Evolutionary conservation across 2,888 invertebrate species (phyloP).

Genomic region (Morpho achilles): DNA sequence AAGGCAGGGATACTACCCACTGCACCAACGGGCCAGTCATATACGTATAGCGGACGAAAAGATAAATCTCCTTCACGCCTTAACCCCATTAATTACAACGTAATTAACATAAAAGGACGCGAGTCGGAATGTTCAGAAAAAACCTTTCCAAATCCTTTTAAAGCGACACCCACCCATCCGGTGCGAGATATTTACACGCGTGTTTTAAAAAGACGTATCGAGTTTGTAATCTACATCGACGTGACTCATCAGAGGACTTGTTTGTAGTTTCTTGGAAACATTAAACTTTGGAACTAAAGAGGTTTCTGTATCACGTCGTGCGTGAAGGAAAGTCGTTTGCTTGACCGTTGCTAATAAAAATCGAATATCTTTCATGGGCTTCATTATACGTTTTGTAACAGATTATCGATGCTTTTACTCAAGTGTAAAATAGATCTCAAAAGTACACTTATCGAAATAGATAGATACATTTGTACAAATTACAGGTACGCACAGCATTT

Average conservation of each 20-base stretch:
- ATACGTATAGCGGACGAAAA: background rate
- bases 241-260: constrained; percentile 19
- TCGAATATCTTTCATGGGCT: no score
- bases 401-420: no score
- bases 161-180: constrained; percentile 16
- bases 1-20: no score
- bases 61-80: constrained; percentile 4
- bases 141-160: constrained; percentile 18
- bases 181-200: constrained; percentile 16
- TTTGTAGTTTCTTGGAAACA: constrained; percentile 9
- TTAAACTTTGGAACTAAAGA: constrained; percentile 4
- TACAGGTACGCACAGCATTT: no score
- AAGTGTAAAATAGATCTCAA: no score
- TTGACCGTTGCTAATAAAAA: no score
- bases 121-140: constrained; percentile 13
- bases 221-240: background rate
- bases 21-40: no score
- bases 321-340: background rate
- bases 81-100: constrained; percentile 4
- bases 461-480: no score
- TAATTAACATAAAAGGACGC: constrained; percentile 21
- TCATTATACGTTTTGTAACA: no score
- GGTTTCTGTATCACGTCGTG: background rate
- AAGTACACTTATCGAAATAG: no score
- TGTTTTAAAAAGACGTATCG: constrained; percentile 12